Conservation (phyloP, 2,888 invertebrate genomes). For the Pammene fasciana region DNA sequence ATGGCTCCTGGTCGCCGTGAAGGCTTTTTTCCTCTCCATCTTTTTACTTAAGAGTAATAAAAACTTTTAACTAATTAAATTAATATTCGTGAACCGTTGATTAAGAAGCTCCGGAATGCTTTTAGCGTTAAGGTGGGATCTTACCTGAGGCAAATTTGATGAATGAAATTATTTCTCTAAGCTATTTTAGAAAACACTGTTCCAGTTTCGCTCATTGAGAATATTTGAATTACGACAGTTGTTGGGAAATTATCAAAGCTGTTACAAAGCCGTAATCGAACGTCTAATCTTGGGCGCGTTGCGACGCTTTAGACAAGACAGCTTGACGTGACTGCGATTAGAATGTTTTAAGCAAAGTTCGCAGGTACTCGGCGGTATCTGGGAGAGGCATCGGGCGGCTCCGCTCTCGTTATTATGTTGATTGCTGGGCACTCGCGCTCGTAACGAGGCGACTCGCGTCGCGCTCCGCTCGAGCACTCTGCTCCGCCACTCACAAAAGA, state of each 20-base stretch:
- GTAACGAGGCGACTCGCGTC: slow-evolving; percentile 23
- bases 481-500: slow-evolving; percentile 46
- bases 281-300: slow-evolving; percentile 51
- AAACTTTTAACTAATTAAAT: slow-evolving; percentile 77
- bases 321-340: slow-evolving; percentile 42
- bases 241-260: slow-evolving; percentile 59
- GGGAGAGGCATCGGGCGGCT: slow-evolving; percentile 18
- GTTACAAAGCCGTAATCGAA: slow-evolving; percentile 56
- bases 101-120: slow-evolving; percentile 75
- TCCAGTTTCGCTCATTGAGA: slow-evolving; percentile 62
- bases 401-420: slow-evolving; percentile 21
- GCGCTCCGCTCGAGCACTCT: slow-evolving; percentile 23
- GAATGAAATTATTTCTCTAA: slow-evolving; percentile 61
- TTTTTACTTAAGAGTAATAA: slow-evolving; percentile 71
- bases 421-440: slow-evolving; percentile 13
- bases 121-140: slow-evolving; percentile 67
- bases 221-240: slow-evolving; percentile 66
- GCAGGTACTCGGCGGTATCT: slow-evolving; percentile 28
- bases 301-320: slow-evolving; percentile 32
- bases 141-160: slow-evolving; percentile 53
- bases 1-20: slow-evolving; percentile 46
- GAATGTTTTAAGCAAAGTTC: slow-evolving; percentile 34
- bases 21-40: slow-evolving; percentile 63
- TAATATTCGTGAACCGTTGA: slow-evolving; percentile 76
- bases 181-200: slow-evolving; percentile 66